phyloP scores from a whole-genome alignment of 2,888 invertebrate species.

The Eupithecia exiguata region DNA sequence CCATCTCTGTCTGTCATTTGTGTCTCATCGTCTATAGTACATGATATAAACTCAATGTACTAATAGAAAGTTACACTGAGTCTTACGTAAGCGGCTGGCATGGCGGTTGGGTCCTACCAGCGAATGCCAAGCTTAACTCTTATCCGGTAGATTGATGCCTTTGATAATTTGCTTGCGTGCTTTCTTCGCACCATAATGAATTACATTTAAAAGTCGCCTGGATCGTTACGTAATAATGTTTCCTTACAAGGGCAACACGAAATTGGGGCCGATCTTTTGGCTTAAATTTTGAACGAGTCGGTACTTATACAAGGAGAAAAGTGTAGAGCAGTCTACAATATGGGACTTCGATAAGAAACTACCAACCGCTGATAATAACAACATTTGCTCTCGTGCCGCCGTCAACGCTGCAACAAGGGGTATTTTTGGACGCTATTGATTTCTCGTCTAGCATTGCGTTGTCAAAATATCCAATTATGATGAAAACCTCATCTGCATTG shows the following conservation, averaged over 20 bases:
- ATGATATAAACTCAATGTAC: not conserved
- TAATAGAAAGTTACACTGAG: not conserved
- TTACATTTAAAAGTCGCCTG: not conserved
- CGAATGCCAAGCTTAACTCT: conserved; percentile 10
- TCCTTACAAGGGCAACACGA: not conserved
- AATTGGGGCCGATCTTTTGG: not conserved
- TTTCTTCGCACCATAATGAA: conserved; percentile 18
- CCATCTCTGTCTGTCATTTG: too few species aligned
- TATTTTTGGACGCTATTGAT: too few species aligned
- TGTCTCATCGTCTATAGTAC: too few species aligned
- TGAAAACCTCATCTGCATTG: too few species aligned
- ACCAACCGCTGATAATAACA: not conserved
- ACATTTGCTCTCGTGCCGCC: not conserved
- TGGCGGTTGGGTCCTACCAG: not conserved
- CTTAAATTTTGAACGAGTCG: not conserved
- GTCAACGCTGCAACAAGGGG: too few species aligned
- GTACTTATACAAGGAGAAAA: not conserved
- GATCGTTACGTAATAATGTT: not conserved
- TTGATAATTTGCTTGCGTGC: conserved; percentile 22
- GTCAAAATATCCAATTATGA: too few species aligned
- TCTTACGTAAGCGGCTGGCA: not conserved
- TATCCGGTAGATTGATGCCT: conserved; percentile 19
- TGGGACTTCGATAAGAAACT: not conserved
- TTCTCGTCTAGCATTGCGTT: too few species aligned
- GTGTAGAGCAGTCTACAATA: not conserved